Evolutionary conservation across 2,888 invertebrate genomes (phyloP), one percentile per base, ranked within the genome.

Genomic region (Pristionchus mayeri): DNA sequence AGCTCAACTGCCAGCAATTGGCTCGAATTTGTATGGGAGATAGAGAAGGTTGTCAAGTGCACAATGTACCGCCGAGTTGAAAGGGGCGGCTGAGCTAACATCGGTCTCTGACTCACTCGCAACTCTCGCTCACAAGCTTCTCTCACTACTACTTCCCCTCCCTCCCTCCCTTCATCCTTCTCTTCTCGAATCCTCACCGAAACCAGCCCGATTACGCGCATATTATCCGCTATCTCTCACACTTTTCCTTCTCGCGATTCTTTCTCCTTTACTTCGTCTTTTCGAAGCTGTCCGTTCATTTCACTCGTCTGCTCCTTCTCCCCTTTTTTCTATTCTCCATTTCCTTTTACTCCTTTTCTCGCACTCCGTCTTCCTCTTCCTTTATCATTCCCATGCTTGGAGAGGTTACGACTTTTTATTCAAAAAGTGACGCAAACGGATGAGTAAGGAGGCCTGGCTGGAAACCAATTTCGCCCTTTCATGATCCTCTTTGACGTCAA

Each of bases 11-110:
- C 63, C 16, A 18, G 63, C 34, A 13, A 67, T 67, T 67, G 11
- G n/a, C 21, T 30, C 11, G 30, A n/a, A 60, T 60, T 60, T 24
- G 27, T 30, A 7, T 3, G 27, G 18, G 67, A 40, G 40, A 30
- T 16, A n/a, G 67, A n/a, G 37, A 40, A 67, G 67, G 67, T 67
- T 67, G 67, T 67, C 67, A 67, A n/a, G 67, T 67, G 37, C 67
- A 67, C 30, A 18, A n/a, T 30, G 67, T 40, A 4, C 67, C 67
- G 37, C n/a, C n/a, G n/a, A n/a, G 21, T 67, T 16, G 60, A 30
- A 60, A 60, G 67, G 37, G 67, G 67, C 6, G n/a, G 40, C 67
- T 67, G 67, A 37, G 37, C 67, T 37, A 67, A 67, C 67, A 67
- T 30, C 60, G 44, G 7, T 11, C 6, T 27, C 60, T 60, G 60